phyloP scores from a whole-genome alignment of 2,888 invertebrate genomes.

The Allophyes oxyacanthae region DNA sequence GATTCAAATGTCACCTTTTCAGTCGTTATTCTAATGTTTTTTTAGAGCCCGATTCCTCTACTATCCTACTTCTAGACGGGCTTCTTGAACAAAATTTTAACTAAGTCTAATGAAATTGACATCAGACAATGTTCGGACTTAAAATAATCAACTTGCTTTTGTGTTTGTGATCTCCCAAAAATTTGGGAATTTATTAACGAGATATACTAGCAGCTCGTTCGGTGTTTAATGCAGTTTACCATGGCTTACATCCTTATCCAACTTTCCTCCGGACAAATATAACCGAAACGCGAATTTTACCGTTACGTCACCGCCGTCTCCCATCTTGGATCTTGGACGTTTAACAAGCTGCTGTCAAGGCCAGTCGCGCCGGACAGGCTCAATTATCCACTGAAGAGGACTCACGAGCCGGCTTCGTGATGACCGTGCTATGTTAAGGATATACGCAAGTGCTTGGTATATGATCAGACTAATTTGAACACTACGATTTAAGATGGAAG shows the following conservation, averaged over 20 bases:
- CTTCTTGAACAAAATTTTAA: too few relatives aligned
- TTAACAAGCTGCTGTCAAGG: constrained; percentile 62
- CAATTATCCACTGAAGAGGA: constrained; percentile 67
- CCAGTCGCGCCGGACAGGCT: constrained; percentile 63
- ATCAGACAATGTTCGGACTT: too few relatives aligned
- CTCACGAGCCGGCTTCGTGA: constrained; percentile 43
- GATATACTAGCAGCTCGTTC: not conserved
- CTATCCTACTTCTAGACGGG: too few relatives aligned
- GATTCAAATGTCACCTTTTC: constrained; percentile 8
- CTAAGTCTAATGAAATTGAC: too few relatives aligned
- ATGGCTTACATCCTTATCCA: constrained; percentile 39
- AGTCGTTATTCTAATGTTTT: constrained; percentile 1
- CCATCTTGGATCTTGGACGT: constrained; percentile 42
- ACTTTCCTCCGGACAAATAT: constrained; percentile 37
- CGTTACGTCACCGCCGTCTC: constrained; percentile 44
- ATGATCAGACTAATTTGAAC: not conserved
- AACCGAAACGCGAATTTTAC: constrained; percentile 29
- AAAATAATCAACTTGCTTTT: too few relatives aligned
- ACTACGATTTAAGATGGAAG: not conserved
- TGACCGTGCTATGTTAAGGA: constrained; percentile 28
- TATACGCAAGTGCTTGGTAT: constrained; percentile 13
- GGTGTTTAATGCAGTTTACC: constrained; percentile 30
- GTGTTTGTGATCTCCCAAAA: not conserved
- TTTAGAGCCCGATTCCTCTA: too few relatives aligned
- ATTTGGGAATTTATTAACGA: not conserved